Evolutionary conservation across 2,888 invertebrate species (phyloP).

Genomic region (Branchellion lobata): DNA sequence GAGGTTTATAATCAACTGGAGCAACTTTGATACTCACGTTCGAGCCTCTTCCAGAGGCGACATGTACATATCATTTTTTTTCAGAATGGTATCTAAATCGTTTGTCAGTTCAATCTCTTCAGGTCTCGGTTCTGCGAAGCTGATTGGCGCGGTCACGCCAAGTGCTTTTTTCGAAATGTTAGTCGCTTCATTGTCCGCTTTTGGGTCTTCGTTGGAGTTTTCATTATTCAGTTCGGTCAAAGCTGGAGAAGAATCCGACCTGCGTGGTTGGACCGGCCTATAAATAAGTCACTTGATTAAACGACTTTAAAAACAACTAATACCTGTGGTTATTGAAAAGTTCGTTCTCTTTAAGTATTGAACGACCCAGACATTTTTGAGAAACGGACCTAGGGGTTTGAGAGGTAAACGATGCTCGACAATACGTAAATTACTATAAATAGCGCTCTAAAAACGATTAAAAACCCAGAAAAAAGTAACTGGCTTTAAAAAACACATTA

Average conservation of each 20-base stretch:
- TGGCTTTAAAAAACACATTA: not conserved
- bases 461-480: not conserved
- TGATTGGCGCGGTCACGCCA: conserved; percentile 93
- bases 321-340: not conserved
- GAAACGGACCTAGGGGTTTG: not conserved
- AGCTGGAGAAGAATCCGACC: conserved; percentile 1
- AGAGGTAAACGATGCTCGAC: not conserved
- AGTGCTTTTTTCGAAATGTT: conserved; percentile 53
- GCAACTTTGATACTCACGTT: not conserved
- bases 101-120: conserved; percentile 74
- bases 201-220: not conserved
- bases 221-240: not conserved
- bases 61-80: conserved; percentile 85
- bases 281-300: not conserved
- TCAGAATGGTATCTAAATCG: conserved; percentile 76
- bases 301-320: no score
- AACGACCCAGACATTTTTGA: conserved; percentile 6
- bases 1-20: no score
- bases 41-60: not conserved
- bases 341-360: not conserved
- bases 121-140: conserved; percentile 79
- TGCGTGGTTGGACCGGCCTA: not conserved
- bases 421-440: not conserved
- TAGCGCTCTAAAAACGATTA: not conserved
- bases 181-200: not conserved